Conservation (phyloP, 2,797 vertebrate species). For the Helarctos malayanus region DNA sequence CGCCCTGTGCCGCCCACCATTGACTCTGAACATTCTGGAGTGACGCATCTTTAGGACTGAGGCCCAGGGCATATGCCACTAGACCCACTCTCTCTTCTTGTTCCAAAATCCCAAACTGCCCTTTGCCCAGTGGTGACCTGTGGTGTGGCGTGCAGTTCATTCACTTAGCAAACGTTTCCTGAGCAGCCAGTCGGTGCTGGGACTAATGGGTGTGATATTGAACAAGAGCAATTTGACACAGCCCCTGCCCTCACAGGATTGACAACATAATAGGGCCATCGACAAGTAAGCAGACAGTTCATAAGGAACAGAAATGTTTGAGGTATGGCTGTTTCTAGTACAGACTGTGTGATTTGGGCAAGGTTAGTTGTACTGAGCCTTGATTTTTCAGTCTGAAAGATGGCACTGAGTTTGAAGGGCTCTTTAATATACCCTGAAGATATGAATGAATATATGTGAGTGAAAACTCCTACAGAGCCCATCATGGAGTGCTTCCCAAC, state of each 20-base stretch:
- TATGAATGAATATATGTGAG: not conserved
- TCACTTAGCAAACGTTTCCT: not conserved
- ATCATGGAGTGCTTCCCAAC: not conserved
- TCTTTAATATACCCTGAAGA: not conserved
- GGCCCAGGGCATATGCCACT: not conserved
- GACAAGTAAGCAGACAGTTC: not conserved
- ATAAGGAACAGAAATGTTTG: not conserved
- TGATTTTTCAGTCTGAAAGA: not conserved
- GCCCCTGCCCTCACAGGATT: not conserved
- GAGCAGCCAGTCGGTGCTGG: not conserved
- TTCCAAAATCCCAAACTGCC: not conserved
- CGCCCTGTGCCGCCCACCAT: not conserved
- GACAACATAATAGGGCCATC: not conserved
- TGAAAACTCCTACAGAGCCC: not conserved
- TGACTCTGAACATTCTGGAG: too few species aligned
- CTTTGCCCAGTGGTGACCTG: not conserved
- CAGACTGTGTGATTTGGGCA: not conserved
- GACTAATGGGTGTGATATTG: fast-evolving
- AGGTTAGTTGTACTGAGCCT: not conserved
- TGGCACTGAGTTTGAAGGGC: not conserved
- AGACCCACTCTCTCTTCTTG: not conserved
- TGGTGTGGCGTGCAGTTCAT: not conserved
- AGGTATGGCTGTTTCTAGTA: not conserved
- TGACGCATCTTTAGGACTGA: not conserved
- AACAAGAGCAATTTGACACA: not conserved